phyloP scores from a whole-genome alignment of 2,113 vertebrate species.

The Gymnobelideus leadbeateri region DNA sequence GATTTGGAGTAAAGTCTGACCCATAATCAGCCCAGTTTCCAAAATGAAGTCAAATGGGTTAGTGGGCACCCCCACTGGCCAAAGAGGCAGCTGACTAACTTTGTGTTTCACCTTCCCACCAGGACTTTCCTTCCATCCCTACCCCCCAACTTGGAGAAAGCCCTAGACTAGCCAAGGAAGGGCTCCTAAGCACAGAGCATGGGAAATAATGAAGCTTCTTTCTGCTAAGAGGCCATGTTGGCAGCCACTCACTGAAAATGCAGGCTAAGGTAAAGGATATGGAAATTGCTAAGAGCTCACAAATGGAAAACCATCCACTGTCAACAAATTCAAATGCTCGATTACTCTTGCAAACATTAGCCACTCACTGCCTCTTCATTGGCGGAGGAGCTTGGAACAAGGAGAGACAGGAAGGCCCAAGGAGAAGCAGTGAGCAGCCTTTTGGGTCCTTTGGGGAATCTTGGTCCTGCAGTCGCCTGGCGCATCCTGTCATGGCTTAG shows the following conservation, averaged over 20 bases:
- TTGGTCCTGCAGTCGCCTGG: neutral
- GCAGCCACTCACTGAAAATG: conserved; percentile 40
- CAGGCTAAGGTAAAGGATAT: conserved; percentile 55
- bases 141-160: conserved; percentile 21
- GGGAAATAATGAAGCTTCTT: conserved; percentile 52
- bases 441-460: conserved; percentile 22
- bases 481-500: conserved; percentile 10
- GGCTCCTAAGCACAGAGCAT: neutral
- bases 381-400: conserved; percentile 24
- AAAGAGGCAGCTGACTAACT: neutral
- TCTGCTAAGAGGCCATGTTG: conserved; percentile 42
- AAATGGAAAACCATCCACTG: conserved; percentile 48
- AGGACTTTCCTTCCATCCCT: neutral
- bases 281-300: conserved; percentile 37
- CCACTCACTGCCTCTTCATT: conserved; percentile 51
- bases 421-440: conserved; percentile 22
- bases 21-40: neutral
- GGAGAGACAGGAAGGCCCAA: neutral
- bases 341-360: conserved; percentile 50
- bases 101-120: conserved; percentile 17
- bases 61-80: neutral
- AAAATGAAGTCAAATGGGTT: neutral
- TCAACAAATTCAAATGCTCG: conserved; percentile 43
- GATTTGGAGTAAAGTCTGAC: neutral
- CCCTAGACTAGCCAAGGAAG: neutral